Conservation (phyloP, 2,888 invertebrate genomes). For the Scaptomyza flava region DNA sequence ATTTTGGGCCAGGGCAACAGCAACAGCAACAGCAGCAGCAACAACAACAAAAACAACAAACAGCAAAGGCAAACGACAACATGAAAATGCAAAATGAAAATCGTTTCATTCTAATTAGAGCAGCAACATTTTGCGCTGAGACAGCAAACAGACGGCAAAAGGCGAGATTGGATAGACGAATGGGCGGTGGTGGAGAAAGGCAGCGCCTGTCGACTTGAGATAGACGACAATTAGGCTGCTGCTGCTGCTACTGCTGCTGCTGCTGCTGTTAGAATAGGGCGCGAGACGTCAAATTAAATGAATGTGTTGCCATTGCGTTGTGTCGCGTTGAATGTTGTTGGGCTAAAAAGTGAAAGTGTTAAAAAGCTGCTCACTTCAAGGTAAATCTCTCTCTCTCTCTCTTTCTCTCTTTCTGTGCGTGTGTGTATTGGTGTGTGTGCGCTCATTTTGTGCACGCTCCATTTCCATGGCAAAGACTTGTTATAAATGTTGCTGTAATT, state of each 20-base stretch:
- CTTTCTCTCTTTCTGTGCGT: slow-evolving; percentile 7
- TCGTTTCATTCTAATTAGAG: slow-evolving; percentile 79
- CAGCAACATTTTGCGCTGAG: slow-evolving; percentile 77
- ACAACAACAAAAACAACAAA: slow-evolving; percentile 13
- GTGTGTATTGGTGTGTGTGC: slow-evolving; percentile 7
- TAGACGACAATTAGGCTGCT: slow-evolving; percentile 72
- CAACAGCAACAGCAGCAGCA: slow-evolving; percentile 14
- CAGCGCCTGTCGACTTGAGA: slow-evolving; percentile 59
- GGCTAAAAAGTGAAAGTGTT: slow-evolving; percentile 71
- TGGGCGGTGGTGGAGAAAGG: slow-evolving; percentile 3
- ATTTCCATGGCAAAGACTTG: slow-evolving; percentile 50
- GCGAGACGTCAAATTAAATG: slow-evolving; percentile 70
- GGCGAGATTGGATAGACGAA: not conserved
- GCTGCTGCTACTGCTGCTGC: slow-evolving; percentile 13
- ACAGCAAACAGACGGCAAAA: slow-evolving; percentile 67
- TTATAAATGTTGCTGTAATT: slow-evolving; percentile 15
- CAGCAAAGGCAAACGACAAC: slow-evolving; percentile 46
- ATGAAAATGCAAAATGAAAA: slow-evolving; percentile 76
- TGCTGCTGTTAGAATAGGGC: slow-evolving; percentile 25
- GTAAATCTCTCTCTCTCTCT: slow-evolving; percentile 55
- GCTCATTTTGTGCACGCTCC: slow-evolving; percentile 51
- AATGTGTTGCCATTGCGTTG: slow-evolving; percentile 54
- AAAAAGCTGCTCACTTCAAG: slow-evolving; percentile 77
- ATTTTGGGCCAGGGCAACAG: slow-evolving; percentile 58
- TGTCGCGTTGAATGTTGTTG: slow-evolving; percentile 28